Percentiles rank a stretch among this genome's conserved stretches.
Conservation (phyloP, 2,888 invertebrate genomes). For the Nysson spinosus region DNA sequence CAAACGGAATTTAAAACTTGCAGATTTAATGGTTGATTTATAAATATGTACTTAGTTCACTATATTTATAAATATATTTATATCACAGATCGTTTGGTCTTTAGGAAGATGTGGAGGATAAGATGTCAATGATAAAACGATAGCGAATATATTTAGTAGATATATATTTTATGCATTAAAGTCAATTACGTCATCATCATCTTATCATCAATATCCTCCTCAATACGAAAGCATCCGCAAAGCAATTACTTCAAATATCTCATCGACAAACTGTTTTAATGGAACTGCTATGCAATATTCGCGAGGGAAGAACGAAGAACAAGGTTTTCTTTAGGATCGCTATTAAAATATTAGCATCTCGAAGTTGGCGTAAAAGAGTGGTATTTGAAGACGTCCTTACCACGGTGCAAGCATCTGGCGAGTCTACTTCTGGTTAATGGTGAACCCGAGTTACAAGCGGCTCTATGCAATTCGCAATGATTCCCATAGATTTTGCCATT, state of each 20-base stretch:
- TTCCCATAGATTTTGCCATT: slow-evolving; percentile 84
- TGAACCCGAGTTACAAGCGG: slow-evolving; percentile 80
- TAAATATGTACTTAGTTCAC: too few species aligned
- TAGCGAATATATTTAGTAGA: too few species aligned
- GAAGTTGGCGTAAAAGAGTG: neutral
- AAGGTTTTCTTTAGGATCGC: neutral
- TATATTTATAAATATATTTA: too few species aligned
- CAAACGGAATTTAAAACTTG: too few species aligned
- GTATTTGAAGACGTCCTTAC: slow-evolving; percentile 34
- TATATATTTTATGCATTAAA: too few species aligned
- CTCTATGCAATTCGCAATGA: slow-evolving; percentile 83
- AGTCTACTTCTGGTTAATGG: slow-evolving; percentile 78
- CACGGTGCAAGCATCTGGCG: slow-evolving; percentile 69
- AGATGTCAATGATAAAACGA: too few species aligned
- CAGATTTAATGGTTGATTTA: too few species aligned
- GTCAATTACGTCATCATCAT: too few species aligned
- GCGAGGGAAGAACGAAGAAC: neutral
- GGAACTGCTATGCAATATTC: neutral
- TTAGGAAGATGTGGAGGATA: too few species aligned
- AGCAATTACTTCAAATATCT: neutral
- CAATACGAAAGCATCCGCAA: neutral
- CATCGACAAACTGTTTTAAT: neutral
- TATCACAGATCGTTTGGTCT: too few species aligned
- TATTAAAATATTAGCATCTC: neutral
- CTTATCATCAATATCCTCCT: too few species aligned